Base-by-base conservation (phyloP, 1,140 invertebrate species). In the Megalonaias nervosa region DNA sequence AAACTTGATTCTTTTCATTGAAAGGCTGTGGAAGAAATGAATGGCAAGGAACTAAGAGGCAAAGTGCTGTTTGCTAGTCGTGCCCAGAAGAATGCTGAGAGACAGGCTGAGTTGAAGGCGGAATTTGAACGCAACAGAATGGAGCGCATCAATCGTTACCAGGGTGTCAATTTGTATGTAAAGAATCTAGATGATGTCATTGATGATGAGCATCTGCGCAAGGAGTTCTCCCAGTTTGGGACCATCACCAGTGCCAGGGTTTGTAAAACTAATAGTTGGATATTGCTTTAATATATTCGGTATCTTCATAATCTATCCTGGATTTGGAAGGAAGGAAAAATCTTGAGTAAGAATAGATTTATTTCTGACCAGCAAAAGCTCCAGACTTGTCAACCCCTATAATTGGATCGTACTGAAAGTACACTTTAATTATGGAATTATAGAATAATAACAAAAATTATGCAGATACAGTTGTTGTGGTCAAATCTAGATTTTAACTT, bases 151-250 rank as follows among this genome's bases (percentile, higher is more conserved):
- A 99, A 95, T 87, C 94, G 97, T 31, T 93, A 92, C 87, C 92
- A 93, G 85, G 98, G 98, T 67, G 98, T 99, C 5, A 99, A 99
- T 90, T 92, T 99, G 80, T 99, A 99, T 91, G 98, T 99, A 0
- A 99, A 99, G 90, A 99, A 99, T 90, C 92, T 99, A 82, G 98
- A 99, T 91, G 98, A 99, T 87, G 95, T 95, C 17, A 98, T 99
- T 88, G 97, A 99, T 91, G 98, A 99, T 92, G 97, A 99, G 88
- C 93, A 95, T 80, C 92, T 99, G 16, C 94, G 97, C 23, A 97
- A 98, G 87, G 97, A 99, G 91, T 99, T 99, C 91, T 93, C 95
- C 75, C 93, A 94, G 68, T 99, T 97, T 90, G 98, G 98, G 67
- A 98, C 96, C 58, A 99, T 99, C 75, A 99, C 98, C 26, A 98